Percentiles rank a stretch among this genome's conserved stretches.
Evolutionary conservation across 2,797 vertebrate species (phyloP).

Genomic region (Halcyon leucocephala): DNA sequence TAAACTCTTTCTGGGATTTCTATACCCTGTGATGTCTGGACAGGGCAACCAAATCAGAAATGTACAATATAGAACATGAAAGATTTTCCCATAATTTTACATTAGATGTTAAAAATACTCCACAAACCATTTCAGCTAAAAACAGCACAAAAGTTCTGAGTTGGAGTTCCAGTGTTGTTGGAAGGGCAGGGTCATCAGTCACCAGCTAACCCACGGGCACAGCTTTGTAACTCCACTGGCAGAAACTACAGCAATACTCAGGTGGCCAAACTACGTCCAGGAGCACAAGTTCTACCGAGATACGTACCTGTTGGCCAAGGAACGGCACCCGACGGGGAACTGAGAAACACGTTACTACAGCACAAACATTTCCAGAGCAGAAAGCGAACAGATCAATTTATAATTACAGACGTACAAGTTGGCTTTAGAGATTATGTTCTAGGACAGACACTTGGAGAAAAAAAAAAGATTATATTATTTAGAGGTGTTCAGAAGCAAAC

Average conservation of each 20-base stretch:
- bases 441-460: not conserved
- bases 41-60: slow-evolving; percentile 5
- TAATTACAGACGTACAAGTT: not conserved
- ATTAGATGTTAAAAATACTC: not conserved
- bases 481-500: not conserved
- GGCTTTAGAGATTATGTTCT: slow-evolving; percentile 6
- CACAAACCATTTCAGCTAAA: slow-evolving; percentile 7
- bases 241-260: not conserved
- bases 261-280: not conserved
- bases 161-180: not conserved
- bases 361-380: not conserved
- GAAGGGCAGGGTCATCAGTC: not conserved
- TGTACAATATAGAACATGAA: not conserved
- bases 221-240: slow-evolving; percentile 28
- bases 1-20: not conserved
- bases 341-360: not conserved
- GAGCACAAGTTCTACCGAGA: not conserved
- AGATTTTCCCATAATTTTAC: not conserved
- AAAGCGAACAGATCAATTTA: not conserved
- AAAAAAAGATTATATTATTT: not conserved
- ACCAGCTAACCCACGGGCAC: not conserved
- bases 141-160: not conserved
- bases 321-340: not conserved
- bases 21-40: slow-evolving; percentile 5
- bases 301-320: not conserved